Percentiles rank a stretch among this genome's conserved stretches.
Evolutionary conservation across 2,113 vertebrate genomes (phyloP).

Genomic region (Aptenodytes forsteri): DNA sequence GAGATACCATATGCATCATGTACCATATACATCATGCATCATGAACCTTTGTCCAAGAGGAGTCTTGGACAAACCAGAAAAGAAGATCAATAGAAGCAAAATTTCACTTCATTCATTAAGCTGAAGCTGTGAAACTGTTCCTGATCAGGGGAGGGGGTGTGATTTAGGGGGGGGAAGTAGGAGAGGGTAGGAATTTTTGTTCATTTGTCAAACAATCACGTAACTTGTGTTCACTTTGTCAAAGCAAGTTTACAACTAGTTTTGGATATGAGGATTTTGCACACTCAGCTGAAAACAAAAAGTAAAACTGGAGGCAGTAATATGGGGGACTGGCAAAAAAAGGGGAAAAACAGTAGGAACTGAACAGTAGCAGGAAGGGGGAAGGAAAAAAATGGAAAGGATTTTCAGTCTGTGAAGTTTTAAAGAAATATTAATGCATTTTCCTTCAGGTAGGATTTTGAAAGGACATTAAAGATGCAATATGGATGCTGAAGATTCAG

Average conservation of each 20-base stretch:
- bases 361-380: neutral
- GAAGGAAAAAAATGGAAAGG: neutral
- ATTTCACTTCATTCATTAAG: neutral
- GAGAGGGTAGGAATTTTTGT: neutral
- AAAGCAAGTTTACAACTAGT: neutral
- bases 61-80: neutral
- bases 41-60: neutral
- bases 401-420: neutral
- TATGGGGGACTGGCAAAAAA: fast-evolving
- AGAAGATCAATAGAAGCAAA: neutral
- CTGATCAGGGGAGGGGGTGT: fast-evolving
- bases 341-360: neutral
- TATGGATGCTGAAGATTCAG: neutral
- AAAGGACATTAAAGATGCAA: neutral
- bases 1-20: neutral
- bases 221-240: fast-evolving
- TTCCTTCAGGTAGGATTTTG: neutral
- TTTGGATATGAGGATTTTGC: neutral
- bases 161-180: fast-evolving
- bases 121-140: neutral
- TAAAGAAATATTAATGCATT: neutral
- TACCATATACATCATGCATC: too few relatives aligned
- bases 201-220: neutral
- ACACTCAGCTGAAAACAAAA: neutral
- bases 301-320: neutral